Evolutionary conservation across 2,888 invertebrate genomes (phyloP).

Genomic region (Muschampia plurimacula): DNA sequence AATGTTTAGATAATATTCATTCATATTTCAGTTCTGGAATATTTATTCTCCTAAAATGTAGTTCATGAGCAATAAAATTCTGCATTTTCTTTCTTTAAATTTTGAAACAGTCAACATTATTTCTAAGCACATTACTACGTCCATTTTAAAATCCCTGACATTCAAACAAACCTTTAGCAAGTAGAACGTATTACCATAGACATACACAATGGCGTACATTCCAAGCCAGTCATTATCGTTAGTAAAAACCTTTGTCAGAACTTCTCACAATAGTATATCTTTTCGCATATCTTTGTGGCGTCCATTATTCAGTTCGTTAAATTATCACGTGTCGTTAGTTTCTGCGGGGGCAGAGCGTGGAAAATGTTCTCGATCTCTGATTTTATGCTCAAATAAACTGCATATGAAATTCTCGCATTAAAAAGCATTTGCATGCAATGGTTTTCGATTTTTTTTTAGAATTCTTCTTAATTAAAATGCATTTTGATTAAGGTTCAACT

Average conservation of each 20-base stretch:
- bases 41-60: not conserved
- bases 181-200: slow-evolving; percentile 12
- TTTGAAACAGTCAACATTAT: not conserved
- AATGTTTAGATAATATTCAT: no score
- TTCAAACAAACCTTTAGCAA: slow-evolving; percentile 8
- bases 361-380: slow-evolving; percentile 18
- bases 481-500: not conserved
- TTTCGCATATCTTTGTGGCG: slow-evolving; percentile 30
- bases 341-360: slow-evolving; percentile 15
- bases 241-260: slow-evolving; percentile 30
- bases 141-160: not conserved
- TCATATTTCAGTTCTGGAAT: no score
- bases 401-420: not conserved
- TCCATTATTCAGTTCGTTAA: slow-evolving; percentile 31
- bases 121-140: not conserved
- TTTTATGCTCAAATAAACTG: slow-evolving; percentile 24
- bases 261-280: slow-evolving; percentile 32
- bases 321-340: slow-evolving; percentile 36
- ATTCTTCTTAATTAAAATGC: not conserved
- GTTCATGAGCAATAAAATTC: not conserved
- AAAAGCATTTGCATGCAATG: not conserved
- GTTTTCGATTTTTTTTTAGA: no score
- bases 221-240: slow-evolving; percentile 32
- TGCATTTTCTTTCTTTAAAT: not conserved
- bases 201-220: slow-evolving; percentile 16